These are phyloP conservation scores for Deroplatys truncata DNA, from an alignment of 2,888 invertebrate genomes.

Conservation along the genomic window DNA sequence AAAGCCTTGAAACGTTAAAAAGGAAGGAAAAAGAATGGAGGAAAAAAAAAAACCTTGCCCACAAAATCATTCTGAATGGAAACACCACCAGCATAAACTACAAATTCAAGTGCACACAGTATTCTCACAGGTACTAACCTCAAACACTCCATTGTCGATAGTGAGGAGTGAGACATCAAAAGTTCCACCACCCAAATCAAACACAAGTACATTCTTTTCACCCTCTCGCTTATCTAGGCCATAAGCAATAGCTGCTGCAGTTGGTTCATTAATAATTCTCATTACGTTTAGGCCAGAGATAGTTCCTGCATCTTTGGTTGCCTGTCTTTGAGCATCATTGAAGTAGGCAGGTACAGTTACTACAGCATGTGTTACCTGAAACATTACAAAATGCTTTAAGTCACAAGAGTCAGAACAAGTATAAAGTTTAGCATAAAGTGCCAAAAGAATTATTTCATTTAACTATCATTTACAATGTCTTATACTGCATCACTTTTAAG, in stretches of 20 bases:
- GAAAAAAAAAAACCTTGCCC: too few relatives aligned
- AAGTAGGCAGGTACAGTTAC: constrained; percentile 98
- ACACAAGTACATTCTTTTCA: constrained; percentile 97
- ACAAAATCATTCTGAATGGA: too few relatives aligned
- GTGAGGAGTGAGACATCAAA: constrained; percentile 98
- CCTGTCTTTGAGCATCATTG: constrained; percentile 99
- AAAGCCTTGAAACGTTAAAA: too few relatives aligned
- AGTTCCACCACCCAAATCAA: constrained; percentile 98
- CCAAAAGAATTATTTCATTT: not conserved
- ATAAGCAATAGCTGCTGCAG: constrained; percentile 95
- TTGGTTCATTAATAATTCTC: constrained; percentile 97
- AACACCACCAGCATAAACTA: too few relatives aligned
- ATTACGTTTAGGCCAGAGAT: constrained; percentile 90
- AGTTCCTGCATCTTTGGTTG: constrained; percentile 96
- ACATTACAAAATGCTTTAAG: not conserved
- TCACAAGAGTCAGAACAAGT: not conserved
- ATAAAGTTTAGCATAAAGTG: not conserved
- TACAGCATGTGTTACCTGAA: constrained; percentile 68
- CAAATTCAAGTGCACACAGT: too few relatives aligned
- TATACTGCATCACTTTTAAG: too few relatives aligned
- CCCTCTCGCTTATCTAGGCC: constrained; percentile 95
- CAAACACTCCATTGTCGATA: constrained; percentile 98
- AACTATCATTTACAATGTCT: not conserved
- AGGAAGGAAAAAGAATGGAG: too few relatives aligned
- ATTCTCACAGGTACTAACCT: constrained; percentile 47